Percentiles rank a stretch among this genome's conserved stretches.
These are phyloP conservation scores for Amphipoea lucens DNA, from an alignment of 2,888 invertebrate genomes.

Conservation along the genomic window DNA sequence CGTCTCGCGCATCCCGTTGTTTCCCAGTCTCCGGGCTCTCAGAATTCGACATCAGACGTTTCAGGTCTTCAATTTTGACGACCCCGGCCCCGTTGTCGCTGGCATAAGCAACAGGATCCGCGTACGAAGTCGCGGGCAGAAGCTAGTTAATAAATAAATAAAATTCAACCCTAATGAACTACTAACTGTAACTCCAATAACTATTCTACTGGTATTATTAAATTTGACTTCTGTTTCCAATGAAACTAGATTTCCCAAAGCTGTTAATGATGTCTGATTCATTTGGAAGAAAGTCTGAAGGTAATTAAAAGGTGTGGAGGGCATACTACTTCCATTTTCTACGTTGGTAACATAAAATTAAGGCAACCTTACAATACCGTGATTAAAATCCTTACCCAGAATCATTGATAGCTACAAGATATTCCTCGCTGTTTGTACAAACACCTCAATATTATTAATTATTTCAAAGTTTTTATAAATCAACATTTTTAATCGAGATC, in stretches of 20 bases:
- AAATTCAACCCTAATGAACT: not conserved
- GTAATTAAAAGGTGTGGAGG: not conserved
- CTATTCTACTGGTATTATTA: not conserved
- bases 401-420: not conserved
- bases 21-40: too few species aligned
- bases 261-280: not conserved
- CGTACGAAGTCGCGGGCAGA: too few species aligned
- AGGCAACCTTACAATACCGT: not conserved
- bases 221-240: not conserved
- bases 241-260: too few species aligned
- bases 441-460: not conserved
- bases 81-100: too few species aligned
- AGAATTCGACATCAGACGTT: too few species aligned
- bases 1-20: too few species aligned
- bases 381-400: not conserved
- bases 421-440: not conserved
- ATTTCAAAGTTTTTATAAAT: not conserved
- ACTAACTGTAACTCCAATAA: not conserved
- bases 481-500: too few species aligned
- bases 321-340: not conserved
- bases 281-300: not conserved
- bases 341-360: not conserved
- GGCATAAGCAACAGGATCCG: too few species aligned
- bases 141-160: too few species aligned
- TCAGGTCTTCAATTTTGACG: too few species aligned